These are phyloP conservation scores for Campoplex nolae DNA, from an alignment of 2,888 invertebrate species.

Conservation along the genomic window DNA sequence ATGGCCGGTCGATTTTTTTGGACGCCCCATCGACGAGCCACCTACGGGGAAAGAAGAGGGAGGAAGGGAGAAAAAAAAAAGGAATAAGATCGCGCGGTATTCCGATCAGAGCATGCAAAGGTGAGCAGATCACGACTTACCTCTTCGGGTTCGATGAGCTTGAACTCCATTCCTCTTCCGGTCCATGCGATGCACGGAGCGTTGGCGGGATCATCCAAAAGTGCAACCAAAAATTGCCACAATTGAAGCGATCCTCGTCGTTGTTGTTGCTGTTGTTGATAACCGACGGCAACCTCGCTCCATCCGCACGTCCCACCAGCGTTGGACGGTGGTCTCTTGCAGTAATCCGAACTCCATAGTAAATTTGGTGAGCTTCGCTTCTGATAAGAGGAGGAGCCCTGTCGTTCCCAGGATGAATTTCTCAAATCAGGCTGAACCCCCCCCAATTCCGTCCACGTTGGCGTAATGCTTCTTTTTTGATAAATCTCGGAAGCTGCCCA, in stretches of 20 bases:
- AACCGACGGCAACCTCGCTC: slow-evolving; percentile 79
- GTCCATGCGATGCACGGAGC: slow-evolving; percentile 97
- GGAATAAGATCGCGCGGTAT: too few species aligned
- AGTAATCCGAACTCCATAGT: slow-evolving; percentile 79
- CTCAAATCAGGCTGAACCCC: slow-evolving; percentile 77
- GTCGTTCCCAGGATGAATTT: slow-evolving; percentile 80
- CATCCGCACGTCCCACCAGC: slow-evolving; percentile 75
- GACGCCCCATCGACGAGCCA: slow-evolving; percentile 97
- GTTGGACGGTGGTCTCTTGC: slow-evolving; percentile 76
- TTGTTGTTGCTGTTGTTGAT: slow-evolving; percentile 86
- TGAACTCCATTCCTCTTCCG: slow-evolving; percentile 97
- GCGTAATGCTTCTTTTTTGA: slow-evolving; percentile 77
- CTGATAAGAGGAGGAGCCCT: slow-evolving; percentile 73
- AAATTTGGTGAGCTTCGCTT: slow-evolving; percentile 77
- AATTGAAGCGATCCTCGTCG: slow-evolving; percentile 95
- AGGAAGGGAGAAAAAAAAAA: not conserved
- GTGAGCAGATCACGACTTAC: slow-evolving; percentile 81
- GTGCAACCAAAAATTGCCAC: slow-evolving; percentile 97
- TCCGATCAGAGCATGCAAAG: too few species aligned
- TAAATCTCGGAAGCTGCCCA: slow-evolving; percentile 76
- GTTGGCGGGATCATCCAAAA: slow-evolving; percentile 89
- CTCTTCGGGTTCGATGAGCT: slow-evolving; percentile 98
- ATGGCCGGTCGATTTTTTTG: slow-evolving; percentile 98
- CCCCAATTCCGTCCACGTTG: slow-evolving; percentile 80
- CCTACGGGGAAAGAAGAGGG: slow-evolving; percentile 85